phyloP scores from a whole-genome alignment of 2,113 vertebrate species.

The Notarius quadriscutis region DNA sequence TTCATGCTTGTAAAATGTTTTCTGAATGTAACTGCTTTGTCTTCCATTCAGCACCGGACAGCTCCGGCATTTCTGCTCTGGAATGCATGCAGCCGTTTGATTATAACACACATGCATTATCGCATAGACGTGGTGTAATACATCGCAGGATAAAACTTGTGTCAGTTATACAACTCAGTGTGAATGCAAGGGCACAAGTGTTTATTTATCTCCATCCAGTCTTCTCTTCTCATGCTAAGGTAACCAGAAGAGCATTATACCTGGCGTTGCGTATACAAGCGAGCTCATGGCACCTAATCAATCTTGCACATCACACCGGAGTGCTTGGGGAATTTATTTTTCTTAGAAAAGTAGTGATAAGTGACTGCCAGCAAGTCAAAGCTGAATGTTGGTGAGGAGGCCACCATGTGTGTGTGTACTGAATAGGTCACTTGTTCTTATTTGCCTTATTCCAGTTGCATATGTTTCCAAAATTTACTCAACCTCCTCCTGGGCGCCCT shows the following conservation, averaged over 20 bases:
- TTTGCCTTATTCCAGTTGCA: background rate
- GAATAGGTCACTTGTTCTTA: background rate
- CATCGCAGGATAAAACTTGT: background rate
- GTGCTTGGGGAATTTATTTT: background rate
- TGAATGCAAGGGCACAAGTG: background rate
- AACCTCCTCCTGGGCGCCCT: background rate
- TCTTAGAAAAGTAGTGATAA: background rate
- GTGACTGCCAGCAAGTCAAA: background rate
- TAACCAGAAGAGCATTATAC: conserved; percentile 36
- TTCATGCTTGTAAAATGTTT: background rate
- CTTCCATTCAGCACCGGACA: conserved; percentile 53
- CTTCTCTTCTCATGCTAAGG: conserved; percentile 17
- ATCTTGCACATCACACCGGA: background rate
- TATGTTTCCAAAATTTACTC: background rate
- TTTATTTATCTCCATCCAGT: conserved; percentile 24
- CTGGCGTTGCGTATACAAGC: conserved; percentile 14
- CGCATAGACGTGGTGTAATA: background rate
- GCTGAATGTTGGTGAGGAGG: background rate
- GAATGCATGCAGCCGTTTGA: background rate
- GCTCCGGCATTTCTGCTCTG: conserved; percentile 29
- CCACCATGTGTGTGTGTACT: background rate
- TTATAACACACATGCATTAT: conserved; percentile 13
- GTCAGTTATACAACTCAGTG: conserved; percentile 3
- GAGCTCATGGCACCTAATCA: conserved; percentile 27
- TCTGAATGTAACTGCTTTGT: background rate